A percentile compares a stretch with the other conserved stretches of the same genome.
Conservation (phyloP, 2,113 vertebrate genomes). For the Brachypteracias leptosomus region DNA sequence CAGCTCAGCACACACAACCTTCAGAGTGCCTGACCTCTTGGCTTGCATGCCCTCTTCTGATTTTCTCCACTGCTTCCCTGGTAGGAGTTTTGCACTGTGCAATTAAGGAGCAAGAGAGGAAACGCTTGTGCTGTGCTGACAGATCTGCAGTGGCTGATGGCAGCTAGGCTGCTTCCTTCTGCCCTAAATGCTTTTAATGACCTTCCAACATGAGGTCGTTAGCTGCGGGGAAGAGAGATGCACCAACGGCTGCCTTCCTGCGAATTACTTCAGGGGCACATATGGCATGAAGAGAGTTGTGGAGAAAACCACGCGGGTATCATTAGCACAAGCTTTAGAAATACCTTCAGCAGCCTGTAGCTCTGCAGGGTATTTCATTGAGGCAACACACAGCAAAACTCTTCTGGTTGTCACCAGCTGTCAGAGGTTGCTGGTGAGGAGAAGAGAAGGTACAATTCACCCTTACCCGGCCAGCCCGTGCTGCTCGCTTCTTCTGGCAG, state of each 20-base stretch:
- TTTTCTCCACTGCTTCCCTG: not conserved
- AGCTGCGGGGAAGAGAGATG: not conserved
- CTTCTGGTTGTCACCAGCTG: not conserved
- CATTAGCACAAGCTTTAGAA: not conserved
- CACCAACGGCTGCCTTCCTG: not conserved
- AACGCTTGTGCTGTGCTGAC: not conserved
- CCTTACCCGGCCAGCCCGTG: not conserved
- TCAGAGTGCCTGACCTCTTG: not conserved
- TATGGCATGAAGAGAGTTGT: not conserved
- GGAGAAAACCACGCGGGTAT: fast-evolving
- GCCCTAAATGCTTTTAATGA: not conserved
- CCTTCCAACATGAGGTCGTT: not conserved
- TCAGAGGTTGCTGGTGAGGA: not conserved
- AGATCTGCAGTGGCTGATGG: not conserved
- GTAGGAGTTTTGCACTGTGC: not conserved
- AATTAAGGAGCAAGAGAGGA: not conserved
- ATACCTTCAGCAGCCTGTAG: not conserved
- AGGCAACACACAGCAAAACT: not conserved
- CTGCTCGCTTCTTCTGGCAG: not conserved
- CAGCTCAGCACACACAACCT: fast-evolving
- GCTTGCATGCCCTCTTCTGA: not conserved
- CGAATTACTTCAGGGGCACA: not conserved
- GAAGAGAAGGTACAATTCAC: not conserved
- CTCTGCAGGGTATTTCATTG: not conserved
- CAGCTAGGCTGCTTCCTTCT: not conserved